Conservation (phyloP, 2,797 vertebrate species). For the Enteromius fasciolatus region DNA sequence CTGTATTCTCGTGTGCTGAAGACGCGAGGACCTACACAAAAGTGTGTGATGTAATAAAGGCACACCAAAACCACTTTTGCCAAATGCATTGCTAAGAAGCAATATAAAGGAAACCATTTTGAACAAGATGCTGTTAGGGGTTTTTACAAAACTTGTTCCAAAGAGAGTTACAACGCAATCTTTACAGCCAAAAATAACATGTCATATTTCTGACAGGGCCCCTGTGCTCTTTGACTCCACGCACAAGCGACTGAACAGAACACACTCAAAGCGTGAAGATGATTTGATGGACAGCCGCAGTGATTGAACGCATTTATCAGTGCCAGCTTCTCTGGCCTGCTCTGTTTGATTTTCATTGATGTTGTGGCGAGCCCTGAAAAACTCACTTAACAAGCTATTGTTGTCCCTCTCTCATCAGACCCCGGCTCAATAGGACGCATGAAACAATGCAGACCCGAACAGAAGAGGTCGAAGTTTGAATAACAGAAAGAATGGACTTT, state of each 20-base stretch:
- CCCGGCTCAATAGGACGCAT: slow-evolving; percentile 74
- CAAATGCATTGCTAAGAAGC: not conserved
- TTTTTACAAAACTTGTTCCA: slow-evolving; percentile 7
- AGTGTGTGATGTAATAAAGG: not conserved
- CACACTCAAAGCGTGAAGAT: slow-evolving; percentile 21
- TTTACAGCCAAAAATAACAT: slow-evolving; percentile 17
- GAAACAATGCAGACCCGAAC: slow-evolving; percentile 73
- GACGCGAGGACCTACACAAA: not conserved
- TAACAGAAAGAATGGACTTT: slow-evolving; percentile 60
- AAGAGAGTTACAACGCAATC: slow-evolving; percentile 10
- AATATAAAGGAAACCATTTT: not conserved
- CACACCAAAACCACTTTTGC: not conserved
- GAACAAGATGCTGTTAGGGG: not conserved
- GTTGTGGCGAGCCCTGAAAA: slow-evolving; percentile 56
- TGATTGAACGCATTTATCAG: slow-evolving; percentile 23
- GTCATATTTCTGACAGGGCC: slow-evolving; percentile 13
- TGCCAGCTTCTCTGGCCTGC: slow-evolving; percentile 3
- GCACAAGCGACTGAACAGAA: slow-evolving; percentile 26
- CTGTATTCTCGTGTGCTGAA: not conserved
- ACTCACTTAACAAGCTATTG: slow-evolving; percentile 70
- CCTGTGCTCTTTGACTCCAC: slow-evolving; percentile 6
- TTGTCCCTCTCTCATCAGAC: slow-evolving; percentile 68
- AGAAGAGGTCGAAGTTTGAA: slow-evolving; percentile 71
- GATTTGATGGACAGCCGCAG: slow-evolving; percentile 39
- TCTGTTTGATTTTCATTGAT: slow-evolving; percentile 58